A percentile compares a stretch with the other conserved stretches of the same genome.
Evolutionary conservation across 2,797 vertebrate species (phyloP).

Genomic region (Hipposideros larvatus): DNA sequence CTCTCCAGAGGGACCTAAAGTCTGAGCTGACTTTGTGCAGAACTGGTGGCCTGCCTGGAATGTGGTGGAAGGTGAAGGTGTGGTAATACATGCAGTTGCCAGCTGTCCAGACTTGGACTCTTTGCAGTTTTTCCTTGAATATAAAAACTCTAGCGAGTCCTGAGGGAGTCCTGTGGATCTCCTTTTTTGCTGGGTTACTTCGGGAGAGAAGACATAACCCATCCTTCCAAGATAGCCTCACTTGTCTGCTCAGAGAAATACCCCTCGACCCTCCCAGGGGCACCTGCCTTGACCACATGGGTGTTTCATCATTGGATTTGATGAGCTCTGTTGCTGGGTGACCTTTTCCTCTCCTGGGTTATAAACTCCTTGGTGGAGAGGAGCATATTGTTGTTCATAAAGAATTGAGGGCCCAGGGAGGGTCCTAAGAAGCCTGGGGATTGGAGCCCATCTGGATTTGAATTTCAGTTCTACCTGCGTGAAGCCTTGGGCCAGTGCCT

Average conservation of each 20-base stretch:
- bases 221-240: background rate
- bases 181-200: background rate
- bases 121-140: slow-evolving; percentile 44
- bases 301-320: background rate
- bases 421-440: background rate
- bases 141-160: slow-evolving; percentile 66
- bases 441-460: background rate
- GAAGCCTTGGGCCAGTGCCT: background rate
- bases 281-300: background rate
- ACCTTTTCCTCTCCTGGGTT: background rate
- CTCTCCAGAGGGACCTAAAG: slow-evolving; percentile 17
- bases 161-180: background rate
- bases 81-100: background rate
- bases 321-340: background rate
- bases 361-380: background rate
- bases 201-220: background rate
- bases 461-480: background rate
- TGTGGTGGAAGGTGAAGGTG: slow-evolving; percentile 33
- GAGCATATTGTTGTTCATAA: background rate
- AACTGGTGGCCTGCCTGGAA: slow-evolving; percentile 45
- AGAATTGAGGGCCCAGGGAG: background rate
- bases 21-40: slow-evolving; percentile 53
- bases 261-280: background rate
- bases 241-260: background rate
- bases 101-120: slow-evolving; percentile 71